Percentiles rank a stretch among this genome's conserved stretches.
Conservation (phyloP, 2,888 invertebrate species). For the Tuberolachnus salignus region DNA sequence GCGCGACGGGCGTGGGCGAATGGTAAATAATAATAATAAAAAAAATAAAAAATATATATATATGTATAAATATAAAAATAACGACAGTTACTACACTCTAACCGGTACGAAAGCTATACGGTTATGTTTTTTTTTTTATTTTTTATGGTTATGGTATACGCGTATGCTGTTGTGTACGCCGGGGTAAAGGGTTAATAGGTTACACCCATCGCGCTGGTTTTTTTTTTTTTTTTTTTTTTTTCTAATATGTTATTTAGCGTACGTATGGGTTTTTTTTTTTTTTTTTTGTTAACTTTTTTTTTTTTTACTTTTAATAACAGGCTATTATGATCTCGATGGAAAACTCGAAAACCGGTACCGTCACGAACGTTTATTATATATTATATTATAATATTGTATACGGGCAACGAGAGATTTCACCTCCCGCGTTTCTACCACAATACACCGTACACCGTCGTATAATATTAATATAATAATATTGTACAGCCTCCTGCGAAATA, state of each 20-base stretch:
- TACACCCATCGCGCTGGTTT: conserved; percentile 51
- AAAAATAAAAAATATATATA: too few species aligned
- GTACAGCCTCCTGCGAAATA: too few species aligned
- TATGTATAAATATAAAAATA: too few species aligned
- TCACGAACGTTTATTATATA: too few species aligned
- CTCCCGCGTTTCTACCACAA: neutral
- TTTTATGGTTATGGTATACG: too few species aligned
- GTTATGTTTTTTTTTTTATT: too few species aligned
- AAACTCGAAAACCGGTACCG: conserved; percentile 53
- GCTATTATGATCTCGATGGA: conserved; percentile 40
- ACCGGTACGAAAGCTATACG: conserved; percentile 24
- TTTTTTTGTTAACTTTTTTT: neutral
- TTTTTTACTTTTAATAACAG: conserved; percentile 55
- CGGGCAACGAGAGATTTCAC: conserved; percentile 21
- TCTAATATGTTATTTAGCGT: conserved; percentile 39
- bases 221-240: neutral
- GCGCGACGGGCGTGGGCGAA: conserved; percentile 3
- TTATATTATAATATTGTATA: too few species aligned
- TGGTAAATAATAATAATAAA: conserved; percentile 26
- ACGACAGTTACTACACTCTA: neutral
- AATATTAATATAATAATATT: too few species aligned
- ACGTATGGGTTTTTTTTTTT: conserved; percentile 19
- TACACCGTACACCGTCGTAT: too few species aligned
- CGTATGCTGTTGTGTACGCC: neutral
- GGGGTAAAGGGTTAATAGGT: conserved; percentile 51